Conservation (phyloP, 2,113 vertebrate genomes). For the Callospermophilus lateralis region DNA sequence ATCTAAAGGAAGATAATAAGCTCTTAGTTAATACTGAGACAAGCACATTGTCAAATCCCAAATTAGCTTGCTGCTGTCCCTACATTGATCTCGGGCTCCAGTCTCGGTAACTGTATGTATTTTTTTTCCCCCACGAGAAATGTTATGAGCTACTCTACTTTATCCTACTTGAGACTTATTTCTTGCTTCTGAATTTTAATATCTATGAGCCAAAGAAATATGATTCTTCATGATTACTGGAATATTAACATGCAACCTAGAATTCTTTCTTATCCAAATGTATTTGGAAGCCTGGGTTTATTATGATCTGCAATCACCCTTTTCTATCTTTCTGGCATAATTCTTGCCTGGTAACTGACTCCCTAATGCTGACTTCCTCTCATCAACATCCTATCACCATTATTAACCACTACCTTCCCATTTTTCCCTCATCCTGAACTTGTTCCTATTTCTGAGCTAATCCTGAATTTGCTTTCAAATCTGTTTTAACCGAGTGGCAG, state of each 20-base stretch:
- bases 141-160: rapidly evolving
- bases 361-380: not conserved
- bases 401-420: no score
- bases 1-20: not conserved
- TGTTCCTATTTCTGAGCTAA: not conserved
- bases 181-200: not conserved
- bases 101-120: not conserved
- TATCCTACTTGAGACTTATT: not conserved
- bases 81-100: not conserved
- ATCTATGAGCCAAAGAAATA: not conserved
- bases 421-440: not conserved
- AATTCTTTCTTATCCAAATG: not conserved
- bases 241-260: not conserved
- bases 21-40: not conserved
- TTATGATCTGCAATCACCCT: not conserved
- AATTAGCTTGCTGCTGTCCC: not conserved
- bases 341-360: not conserved
- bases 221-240: not conserved
- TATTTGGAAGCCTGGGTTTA: not conserved
- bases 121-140: not conserved
- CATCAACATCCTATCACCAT: not conserved
- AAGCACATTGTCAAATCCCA: not conserved
- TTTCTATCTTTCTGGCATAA: not conserved
- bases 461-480: not conserved
- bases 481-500: not conserved